Conservation (phyloP, 2,113 vertebrate genomes). For the Sinocyclocheilus rhinocerous region DNA sequence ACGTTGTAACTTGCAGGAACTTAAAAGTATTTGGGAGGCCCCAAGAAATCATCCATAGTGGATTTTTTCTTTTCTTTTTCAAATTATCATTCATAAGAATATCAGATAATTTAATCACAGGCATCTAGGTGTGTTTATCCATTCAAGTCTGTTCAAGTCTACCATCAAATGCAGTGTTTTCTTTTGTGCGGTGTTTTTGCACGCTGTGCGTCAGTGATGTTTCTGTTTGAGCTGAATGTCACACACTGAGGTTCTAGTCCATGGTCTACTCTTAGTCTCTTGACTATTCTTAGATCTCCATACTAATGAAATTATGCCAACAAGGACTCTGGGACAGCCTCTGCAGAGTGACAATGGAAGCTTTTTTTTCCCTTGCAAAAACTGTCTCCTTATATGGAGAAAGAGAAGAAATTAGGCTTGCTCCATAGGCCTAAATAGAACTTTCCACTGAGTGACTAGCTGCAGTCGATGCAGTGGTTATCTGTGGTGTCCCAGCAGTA, state of each 20-base stretch:
- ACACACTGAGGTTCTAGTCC: constrained; percentile 15
- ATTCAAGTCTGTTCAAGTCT: constrained; percentile 1
- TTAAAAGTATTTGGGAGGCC: neutral
- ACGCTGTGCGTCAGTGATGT: neutral
- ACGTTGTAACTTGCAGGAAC: constrained; percentile 7
- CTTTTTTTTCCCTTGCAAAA: constrained; percentile 32
- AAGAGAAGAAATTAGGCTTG: constrained; percentile 18
- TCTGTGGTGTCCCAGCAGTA: neutral
- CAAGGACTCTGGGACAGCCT: constrained; percentile 45
- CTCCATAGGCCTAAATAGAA: constrained; percentile 30
- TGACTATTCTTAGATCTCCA: constrained; percentile 51
- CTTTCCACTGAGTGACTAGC: constrained; percentile 22
- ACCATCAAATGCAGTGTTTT: neutral
- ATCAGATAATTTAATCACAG: neutral
- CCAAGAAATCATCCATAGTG: neutral
- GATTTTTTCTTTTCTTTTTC: neutral
- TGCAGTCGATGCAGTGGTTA: neutral
- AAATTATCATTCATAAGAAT: neutral
- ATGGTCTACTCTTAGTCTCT: constrained; percentile 33
- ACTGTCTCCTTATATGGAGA: constrained; percentile 49
- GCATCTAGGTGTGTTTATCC: too few relatives aligned
- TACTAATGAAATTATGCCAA: constrained; percentile 54
- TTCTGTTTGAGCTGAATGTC: neutral
- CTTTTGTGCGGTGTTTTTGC: neutral
- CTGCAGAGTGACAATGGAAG: constrained; percentile 44